Percentiles rank a stretch among this genome's conserved stretches.
These are phyloP conservation scores for Zoanthus gigantus DNA, from an alignment of 92 coral and sea anemone genomes.

Conservation along the genomic window DNA sequence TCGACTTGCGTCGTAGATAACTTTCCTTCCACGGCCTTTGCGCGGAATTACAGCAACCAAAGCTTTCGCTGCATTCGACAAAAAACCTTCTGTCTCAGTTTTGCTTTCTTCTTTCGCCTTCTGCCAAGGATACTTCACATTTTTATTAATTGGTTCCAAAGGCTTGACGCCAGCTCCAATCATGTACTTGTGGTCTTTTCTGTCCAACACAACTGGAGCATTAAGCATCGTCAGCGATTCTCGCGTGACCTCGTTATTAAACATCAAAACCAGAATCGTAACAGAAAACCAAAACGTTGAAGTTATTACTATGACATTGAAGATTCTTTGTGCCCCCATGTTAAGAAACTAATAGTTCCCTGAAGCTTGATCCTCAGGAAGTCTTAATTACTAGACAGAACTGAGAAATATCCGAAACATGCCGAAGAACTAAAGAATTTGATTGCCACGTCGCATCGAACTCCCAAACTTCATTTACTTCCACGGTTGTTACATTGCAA, in stretches of 20 bases:
- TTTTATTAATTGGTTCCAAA: slow-evolving; percentile 81
- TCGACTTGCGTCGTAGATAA: slow-evolving; percentile 85
- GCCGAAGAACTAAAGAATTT: slow-evolving; percentile 4
- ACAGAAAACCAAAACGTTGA: slow-evolving; percentile 98
- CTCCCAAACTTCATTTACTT: background rate
- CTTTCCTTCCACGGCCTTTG: slow-evolving; percentile 69
- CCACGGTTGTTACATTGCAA: background rate
- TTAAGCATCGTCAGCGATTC: slow-evolving; percentile 94
- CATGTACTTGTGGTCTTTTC: slow-evolving; percentile 86
- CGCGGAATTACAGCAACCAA: slow-evolving; percentile 78
- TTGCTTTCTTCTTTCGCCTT: slow-evolving; percentile 44
- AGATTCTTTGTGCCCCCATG: slow-evolving; percentile 79
- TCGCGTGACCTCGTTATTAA: slow-evolving; percentile 89
- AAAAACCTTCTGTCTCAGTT: slow-evolving; percentile 61
- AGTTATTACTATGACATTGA: slow-evolving; percentile 88
- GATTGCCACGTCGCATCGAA: slow-evolving; percentile 35
- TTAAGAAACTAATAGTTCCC: slow-evolving; percentile 21
- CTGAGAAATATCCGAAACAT: slow-evolving; percentile 14
- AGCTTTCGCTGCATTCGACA: slow-evolving; percentile 77
- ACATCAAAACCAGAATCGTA: slow-evolving; percentile 91
- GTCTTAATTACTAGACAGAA: slow-evolving; percentile 1
- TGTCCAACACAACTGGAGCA: slow-evolving; percentile 80
- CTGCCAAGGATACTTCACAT: slow-evolving; percentile 98
- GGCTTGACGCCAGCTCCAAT: slow-evolving; percentile 92
- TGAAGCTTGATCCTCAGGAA: background rate